Base-by-base conservation (phyloP, 2,797 vertebrate species). In the Chelonia mydas region DNA sequence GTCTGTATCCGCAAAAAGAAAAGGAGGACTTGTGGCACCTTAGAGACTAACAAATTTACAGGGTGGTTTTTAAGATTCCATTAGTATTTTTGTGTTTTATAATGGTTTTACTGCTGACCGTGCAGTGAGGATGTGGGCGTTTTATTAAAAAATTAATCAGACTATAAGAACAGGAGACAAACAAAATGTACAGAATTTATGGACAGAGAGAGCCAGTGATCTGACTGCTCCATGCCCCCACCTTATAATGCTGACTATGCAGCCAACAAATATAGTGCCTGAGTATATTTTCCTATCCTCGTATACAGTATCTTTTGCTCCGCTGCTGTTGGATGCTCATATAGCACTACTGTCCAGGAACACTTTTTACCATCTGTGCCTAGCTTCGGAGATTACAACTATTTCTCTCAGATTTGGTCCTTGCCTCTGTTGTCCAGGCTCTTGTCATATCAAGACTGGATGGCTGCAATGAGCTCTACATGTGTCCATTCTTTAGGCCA, bases 71-170 rank as follows among this genome's bases (percentile, higher is more conserved):
- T 53, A 41, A 53, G 31, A 28, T 12, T 23, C 25, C 90, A 6
- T 5, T 37, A 27, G 47, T 78, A 86, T 47, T 80, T 90, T 86
- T 74, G 54, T 78, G 49, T 7, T 84, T 86, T 78, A 12, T 37
- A 74, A 78, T 47, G 11, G 21, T 92, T 94, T 81, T 85, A 61
- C 50, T 59, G 65, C 11, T 31, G 15, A 94, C 81, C 88, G 76
- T 83, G 55, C 74, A 93, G 90, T 31, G 84, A 89, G 59, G 16
- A 53, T 8, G 0, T 53, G 27, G 77, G 37, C 53, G 49, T n/a
- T 90, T 88, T 90, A 95, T 90, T 89, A 86, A 93, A 88, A 91
- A 89, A 93, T 91, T 96, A 87, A 76, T 93, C 84, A 96, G 78
- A 19, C 12, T 78, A 90, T 78, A 96, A 61, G 89, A 95, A 59